phyloP scores from a whole-genome alignment of 1,140 invertebrate species.

The Drosophila elegans region DNA sequence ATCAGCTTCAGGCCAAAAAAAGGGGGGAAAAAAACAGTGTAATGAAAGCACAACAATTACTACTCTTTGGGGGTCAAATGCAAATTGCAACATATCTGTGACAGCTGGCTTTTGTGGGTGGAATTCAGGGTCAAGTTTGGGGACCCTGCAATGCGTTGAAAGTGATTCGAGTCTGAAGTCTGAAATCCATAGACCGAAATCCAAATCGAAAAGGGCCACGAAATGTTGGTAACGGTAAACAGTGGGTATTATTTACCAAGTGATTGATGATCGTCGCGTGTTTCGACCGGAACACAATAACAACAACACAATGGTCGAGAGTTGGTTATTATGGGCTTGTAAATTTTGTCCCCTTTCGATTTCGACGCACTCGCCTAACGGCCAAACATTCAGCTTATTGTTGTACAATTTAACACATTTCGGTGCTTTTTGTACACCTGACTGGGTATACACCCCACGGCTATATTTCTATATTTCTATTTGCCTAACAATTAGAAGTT shows the following conservation, averaged over 20 bases:
- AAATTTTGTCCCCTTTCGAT: slow-evolving; percentile 73
- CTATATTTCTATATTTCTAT: slow-evolving; percentile 63
- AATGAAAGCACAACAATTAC: slow-evolving; percentile 66
- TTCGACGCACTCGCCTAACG: slow-evolving; percentile 60
- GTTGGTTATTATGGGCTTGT: slow-evolving; percentile 57
- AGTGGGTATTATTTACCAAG: slow-evolving; percentile 31
- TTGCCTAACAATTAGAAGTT: slow-evolving; percentile 80
- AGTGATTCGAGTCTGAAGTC: slow-evolving; percentile 12
- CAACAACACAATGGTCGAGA: slow-evolving; percentile 21
- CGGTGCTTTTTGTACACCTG: slow-evolving; percentile 35
- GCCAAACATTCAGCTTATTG: slow-evolving; percentile 59
- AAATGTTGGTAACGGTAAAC: slow-evolving; percentile 45
- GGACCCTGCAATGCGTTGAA: slow-evolving; percentile 15
- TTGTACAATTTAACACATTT: slow-evolving; percentile 77
- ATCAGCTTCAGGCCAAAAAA: slow-evolving; percentile 18
- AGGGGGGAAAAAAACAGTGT: slow-evolving; percentile 31
- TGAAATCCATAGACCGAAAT: background rate
- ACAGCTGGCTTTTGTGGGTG: slow-evolving; percentile 40
- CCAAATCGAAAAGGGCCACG: slow-evolving; percentile 25
- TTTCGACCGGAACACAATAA: slow-evolving; percentile 29
- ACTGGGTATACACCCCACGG: slow-evolving; percentile 13
- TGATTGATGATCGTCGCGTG: slow-evolving; percentile 78
- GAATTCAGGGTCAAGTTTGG: slow-evolving; percentile 80
- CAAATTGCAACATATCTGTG: slow-evolving; percentile 71
- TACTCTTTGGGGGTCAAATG: slow-evolving; percentile 66